These are phyloP conservation scores for Camponotus fellah DNA, from an alignment of 2,888 invertebrate genomes.

Conservation along the genomic window DNA sequence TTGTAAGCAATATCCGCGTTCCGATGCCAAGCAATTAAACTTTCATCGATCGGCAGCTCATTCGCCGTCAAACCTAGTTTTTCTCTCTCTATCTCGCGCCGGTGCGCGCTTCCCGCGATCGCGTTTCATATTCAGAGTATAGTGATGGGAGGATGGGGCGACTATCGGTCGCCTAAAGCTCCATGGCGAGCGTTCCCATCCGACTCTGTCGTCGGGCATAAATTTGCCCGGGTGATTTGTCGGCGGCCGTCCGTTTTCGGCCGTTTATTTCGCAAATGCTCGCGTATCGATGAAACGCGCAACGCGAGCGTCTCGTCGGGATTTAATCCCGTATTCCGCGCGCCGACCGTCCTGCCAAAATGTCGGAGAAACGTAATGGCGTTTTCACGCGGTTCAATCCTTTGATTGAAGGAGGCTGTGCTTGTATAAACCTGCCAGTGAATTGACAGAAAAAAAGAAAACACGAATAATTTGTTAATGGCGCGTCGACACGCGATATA, in stretches of 20 bases:
- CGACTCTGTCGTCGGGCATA: constrained; percentile 61
- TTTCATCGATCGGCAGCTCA: constrained; percentile 54
- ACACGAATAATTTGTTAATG: not conserved
- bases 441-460: not conserved
- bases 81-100: constrained; percentile 1
- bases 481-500: not conserved
- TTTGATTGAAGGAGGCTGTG: not conserved
- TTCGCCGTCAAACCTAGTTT: constrained; percentile 42
- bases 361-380: constrained; percentile 16
- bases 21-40: constrained; percentile 55
- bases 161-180: constrained; percentile 25
- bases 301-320: constrained; percentile 41
- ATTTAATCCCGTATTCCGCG: constrained; percentile 39
- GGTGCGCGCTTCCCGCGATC: not conserved
- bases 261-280: constrained; percentile 64
- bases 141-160: constrained; percentile 10
- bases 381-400: not conserved
- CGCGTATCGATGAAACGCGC: constrained; percentile 48
- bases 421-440: not conserved
- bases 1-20: constrained; percentile 57
- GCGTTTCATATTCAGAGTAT: constrained; percentile 36
- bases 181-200: constrained; percentile 60
- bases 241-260: constrained; percentile 65
- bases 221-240: constrained; percentile 74
- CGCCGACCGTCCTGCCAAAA: constrained; percentile 32